Evolutionary conservation across 2,113 vertebrate genomes (phyloP).

Genomic region (Polyodon spathula): DNA sequence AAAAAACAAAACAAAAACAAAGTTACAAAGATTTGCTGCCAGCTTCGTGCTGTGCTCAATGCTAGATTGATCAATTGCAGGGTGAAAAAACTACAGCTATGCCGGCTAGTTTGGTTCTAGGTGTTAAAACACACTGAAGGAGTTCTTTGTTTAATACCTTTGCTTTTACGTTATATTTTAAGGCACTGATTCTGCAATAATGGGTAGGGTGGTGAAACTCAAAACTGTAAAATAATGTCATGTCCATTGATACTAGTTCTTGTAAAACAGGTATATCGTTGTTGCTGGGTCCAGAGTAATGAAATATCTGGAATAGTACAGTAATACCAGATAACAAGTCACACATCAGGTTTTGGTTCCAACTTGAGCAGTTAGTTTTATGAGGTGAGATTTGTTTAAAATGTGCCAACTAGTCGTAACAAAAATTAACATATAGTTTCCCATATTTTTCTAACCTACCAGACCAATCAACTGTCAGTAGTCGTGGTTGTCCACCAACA

Average conservation of each 20-base stretch:
- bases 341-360: conserved; percentile 57
- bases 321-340: conserved; percentile 43
- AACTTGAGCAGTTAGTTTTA: conserved; percentile 9
- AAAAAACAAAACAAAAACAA: conserved; percentile 15
- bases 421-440: no score
- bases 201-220: conserved; percentile 35
- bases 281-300: conserved; percentile 70
- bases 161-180: conserved; percentile 15
- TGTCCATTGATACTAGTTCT: conserved; percentile 46
- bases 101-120: conserved; percentile 9
- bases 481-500: no score
- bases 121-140: conserved; percentile 58
- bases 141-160: background rate
- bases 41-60: conserved; percentile 17
- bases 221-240: conserved; percentile 37
- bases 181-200: conserved; percentile 31
- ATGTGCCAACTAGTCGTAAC: no score
- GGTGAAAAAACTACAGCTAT: conserved; percentile 24
- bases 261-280: conserved; percentile 62
- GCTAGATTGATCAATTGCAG: conserved; percentile 16
- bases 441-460: no score
- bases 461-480: no score
- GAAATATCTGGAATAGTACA: conserved; percentile 50
- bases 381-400: background rate
- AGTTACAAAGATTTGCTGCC: conserved; percentile 24